These are phyloP conservation scores for Autographa pulchrina DNA, from an alignment of 2,888 invertebrate genomes.

Conservation along the genomic window DNA sequence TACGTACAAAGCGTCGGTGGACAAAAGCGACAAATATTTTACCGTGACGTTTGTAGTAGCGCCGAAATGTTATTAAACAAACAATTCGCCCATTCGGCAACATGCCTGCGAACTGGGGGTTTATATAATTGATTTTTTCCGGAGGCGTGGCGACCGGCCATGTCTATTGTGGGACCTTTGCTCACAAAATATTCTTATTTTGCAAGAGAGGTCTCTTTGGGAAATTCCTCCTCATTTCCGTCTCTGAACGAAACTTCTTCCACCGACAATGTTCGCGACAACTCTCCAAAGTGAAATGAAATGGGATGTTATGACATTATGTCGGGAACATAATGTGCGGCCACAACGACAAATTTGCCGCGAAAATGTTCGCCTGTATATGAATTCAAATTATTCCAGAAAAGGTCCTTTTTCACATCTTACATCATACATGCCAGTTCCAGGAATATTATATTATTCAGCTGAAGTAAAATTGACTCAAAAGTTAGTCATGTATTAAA, in stretches of 20 bases:
- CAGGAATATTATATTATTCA: constrained; percentile 17
- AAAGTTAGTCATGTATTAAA: constrained; percentile 18
- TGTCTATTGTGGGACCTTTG: constrained; percentile 77
- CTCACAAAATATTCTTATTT: constrained; percentile 84
- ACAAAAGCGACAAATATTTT: constrained; percentile 84
- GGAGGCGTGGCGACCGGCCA: constrained; percentile 80
- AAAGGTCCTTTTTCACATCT: constrained; percentile 54
- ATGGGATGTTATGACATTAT: constrained; percentile 86
- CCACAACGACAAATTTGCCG: constrained; percentile 69
- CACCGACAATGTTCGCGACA: constrained; percentile 79
- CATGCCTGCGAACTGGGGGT: constrained; percentile 80
- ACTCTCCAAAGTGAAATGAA: constrained; percentile 84
- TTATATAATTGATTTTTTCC: constrained; percentile 89
- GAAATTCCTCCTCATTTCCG: constrained; percentile 87
- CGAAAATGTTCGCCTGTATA: constrained; percentile 66
- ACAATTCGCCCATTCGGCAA: constrained; percentile 88
- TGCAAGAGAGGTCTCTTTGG: constrained; percentile 76
- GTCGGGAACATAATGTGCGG: constrained; percentile 74
- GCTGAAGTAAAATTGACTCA: neutral
- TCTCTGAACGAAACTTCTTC: constrained; percentile 81
- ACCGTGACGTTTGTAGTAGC: constrained; percentile 83
- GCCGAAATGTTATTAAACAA: constrained; percentile 88
- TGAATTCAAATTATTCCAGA: constrained; percentile 66
- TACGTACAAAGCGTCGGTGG: constrained; percentile 77
- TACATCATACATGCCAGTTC: constrained; percentile 28